These are phyloP conservation scores for Ctena decussata DNA, from an alignment of 2,888 invertebrate species.

Conservation along the genomic window DNA sequence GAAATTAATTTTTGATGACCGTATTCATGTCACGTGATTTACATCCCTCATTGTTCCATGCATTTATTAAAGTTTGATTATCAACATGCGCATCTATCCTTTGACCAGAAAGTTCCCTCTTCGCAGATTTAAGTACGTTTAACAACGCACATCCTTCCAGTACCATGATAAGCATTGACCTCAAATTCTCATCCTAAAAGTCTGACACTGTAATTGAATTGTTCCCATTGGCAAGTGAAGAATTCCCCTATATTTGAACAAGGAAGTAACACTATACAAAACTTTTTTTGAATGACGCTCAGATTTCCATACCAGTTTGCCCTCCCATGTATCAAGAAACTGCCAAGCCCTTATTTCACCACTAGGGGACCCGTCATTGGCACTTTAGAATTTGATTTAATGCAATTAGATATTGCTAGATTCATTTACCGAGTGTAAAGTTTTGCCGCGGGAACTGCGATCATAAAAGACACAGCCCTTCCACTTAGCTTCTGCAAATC, in stretches of 20 bases:
- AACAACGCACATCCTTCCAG: not conserved
- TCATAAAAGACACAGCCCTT: not conserved
- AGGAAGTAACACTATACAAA: not conserved
- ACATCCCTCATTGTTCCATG: not conserved
- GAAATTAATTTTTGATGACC: not conserved
- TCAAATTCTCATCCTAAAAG: not conserved
- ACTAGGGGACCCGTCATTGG: not conserved
- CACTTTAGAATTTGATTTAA: not conserved
- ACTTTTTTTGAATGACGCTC: not conserved
- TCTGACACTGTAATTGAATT: not conserved
- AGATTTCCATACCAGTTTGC: not conserved
- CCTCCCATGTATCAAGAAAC: not conserved
- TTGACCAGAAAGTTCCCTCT: not conserved
- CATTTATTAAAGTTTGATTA: not conserved
- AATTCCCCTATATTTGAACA: not conserved
- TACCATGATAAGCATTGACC: not conserved
- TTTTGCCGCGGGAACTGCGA: not conserved
- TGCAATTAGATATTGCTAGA: not conserved
- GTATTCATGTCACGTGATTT: not conserved
- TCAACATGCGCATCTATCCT: not conserved
- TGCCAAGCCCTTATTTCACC: not conserved
- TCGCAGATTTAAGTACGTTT: not conserved
- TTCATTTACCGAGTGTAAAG: not conserved
- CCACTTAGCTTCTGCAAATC: not conserved
- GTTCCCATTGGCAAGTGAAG: not conserved